These are phyloP conservation scores for Mus pahari DNA, from an alignment of 2,113 vertebrate genomes.

Conservation along the genomic window DNA sequence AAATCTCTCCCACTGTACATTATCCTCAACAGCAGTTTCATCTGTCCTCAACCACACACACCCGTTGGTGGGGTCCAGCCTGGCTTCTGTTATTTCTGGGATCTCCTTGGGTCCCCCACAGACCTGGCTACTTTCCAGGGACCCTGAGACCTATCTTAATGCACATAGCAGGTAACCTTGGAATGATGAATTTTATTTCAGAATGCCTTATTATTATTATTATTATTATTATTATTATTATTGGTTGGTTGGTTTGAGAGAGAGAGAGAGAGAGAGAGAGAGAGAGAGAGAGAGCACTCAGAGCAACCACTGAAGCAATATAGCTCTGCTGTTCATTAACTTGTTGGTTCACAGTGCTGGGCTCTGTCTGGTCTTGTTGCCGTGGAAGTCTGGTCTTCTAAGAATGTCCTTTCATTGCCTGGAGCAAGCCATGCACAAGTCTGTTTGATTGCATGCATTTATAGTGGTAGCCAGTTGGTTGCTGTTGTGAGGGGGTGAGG, in stretches of 20 bases:
- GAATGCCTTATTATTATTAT: too few species aligned
- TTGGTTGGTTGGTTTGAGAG: not conserved
- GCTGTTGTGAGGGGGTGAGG: not conserved
- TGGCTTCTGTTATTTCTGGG: not conserved
- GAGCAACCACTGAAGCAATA: not conserved
- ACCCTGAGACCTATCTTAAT: not conserved
- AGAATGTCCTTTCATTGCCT: not conserved
- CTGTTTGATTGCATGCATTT: not conserved
- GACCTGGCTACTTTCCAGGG: not conserved
- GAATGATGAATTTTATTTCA: not conserved
- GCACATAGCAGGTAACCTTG: not conserved
- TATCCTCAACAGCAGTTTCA: not conserved
- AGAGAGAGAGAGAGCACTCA: not conserved
- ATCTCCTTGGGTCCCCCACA: not conserved
- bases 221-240: too few species aligned
- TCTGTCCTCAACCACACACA: not conserved
- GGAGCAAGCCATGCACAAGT: not conserved
- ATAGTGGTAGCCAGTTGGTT: constrained; percentile 2
- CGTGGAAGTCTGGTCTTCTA: not conserved
- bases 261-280: not conserved
- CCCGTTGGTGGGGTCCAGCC: not conserved
- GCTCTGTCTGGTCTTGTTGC: not conserved
- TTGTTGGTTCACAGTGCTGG: not conserved
- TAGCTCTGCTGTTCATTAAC: not conserved
- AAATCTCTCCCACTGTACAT: not conserved